phyloP scores from a whole-genome alignment of 2,888 invertebrate species.

The Mesorhabditis spiculigera region DNA sequence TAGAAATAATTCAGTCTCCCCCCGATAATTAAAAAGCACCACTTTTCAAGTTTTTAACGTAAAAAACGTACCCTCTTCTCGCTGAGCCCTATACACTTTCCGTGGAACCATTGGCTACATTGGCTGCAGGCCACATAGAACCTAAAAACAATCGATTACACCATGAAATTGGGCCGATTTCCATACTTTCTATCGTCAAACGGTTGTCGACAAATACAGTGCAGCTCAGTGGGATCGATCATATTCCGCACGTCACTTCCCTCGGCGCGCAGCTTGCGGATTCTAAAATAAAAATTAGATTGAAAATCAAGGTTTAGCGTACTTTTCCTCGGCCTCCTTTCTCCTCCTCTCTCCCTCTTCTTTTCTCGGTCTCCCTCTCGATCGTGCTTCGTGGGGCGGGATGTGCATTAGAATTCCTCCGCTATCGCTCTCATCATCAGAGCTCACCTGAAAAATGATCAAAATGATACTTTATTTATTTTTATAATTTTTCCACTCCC shows the following conservation, averaged over 20 bases:
- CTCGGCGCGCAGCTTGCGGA: neutral
- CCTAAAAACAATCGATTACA: constrained; percentile 22
- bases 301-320: no score
- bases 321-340: neutral
- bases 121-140: constrained; percentile 96
- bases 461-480: no score
- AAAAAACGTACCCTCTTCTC: constrained; percentile 74
- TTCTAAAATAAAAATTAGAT: neutral
- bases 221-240: constrained; percentile 18
- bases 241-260: neutral
- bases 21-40: no score
- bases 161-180: neutral
- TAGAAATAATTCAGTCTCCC: no score
- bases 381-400: neutral
- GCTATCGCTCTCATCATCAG: neutral
- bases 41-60: no score
- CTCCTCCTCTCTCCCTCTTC: neutral
- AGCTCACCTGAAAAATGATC: no score
- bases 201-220: constrained; percentile 32
- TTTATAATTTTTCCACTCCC: no score
- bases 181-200: constrained; percentile 28
- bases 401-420: constrained; percentile 1
- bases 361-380: neutral
- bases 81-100: constrained; percentile 87
- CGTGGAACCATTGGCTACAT: constrained; percentile 98